Conservation (phyloP, 2,888 invertebrate species). For the Furcula furcula region DNA sequence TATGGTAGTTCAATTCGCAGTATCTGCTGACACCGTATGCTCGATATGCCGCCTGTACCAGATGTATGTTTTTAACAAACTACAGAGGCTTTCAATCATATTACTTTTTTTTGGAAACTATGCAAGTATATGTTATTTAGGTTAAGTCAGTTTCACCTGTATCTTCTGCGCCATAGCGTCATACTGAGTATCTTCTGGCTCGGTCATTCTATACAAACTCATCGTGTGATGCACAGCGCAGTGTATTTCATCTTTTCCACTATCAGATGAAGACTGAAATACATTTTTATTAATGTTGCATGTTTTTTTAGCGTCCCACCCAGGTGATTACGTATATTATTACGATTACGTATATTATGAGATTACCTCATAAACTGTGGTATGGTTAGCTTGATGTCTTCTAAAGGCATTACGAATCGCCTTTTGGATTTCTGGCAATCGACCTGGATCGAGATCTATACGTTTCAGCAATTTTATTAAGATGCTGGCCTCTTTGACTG, state of each 20-base stretch:
- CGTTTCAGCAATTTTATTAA: constrained; percentile 39
- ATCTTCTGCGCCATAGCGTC: constrained; percentile 30
- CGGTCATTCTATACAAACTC: constrained; percentile 32
- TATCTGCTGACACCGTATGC: constrained; percentile 33
- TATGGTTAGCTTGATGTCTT: constrained; percentile 30
- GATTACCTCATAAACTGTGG: constrained; percentile 34
- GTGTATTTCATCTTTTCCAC: constrained; percentile 25
- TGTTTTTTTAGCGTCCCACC: no score
- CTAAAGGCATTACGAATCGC: constrained; percentile 44
- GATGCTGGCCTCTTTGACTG: constrained; percentile 48
- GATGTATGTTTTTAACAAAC: not conserved
- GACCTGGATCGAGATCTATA: constrained; percentile 28
- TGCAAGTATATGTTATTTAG: no score
- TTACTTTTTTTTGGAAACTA: no score
- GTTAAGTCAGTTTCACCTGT: constrained; percentile 29
- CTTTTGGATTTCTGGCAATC: constrained; percentile 34
- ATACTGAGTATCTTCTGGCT: constrained; percentile 23
- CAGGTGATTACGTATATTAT: no score
- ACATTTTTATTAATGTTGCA: no score
- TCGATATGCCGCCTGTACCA: constrained; percentile 36
- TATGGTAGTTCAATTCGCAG: not conserved
- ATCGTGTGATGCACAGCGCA: constrained; percentile 43
- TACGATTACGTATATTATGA: no score
- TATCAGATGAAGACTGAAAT: constrained; percentile 34
- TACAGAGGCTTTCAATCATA: no score